Evolutionary conservation across 53 echinoderm and acorn worm genomes (phyloP).

Genomic region (Glandiceps talaboti): DNA sequence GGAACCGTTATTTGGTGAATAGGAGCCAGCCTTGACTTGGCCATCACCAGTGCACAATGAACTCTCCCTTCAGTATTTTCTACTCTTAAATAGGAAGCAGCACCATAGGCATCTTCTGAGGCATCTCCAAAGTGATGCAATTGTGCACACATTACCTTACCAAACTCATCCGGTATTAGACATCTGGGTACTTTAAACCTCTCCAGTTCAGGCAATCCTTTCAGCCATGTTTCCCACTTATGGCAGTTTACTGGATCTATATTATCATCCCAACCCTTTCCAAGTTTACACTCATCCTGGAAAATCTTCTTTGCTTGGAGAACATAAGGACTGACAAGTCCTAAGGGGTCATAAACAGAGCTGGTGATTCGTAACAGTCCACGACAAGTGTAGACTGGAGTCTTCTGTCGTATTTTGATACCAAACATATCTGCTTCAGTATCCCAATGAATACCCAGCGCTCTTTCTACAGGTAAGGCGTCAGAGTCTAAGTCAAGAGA

Average conservation of each 20-base stretch:
- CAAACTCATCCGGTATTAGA: too few relatives aligned
- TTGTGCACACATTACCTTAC: slow-evolving; percentile 14
- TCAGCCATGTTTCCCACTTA: slow-evolving; percentile 15
- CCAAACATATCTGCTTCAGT: slow-evolving; percentile 11
- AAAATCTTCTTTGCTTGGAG: slow-evolving; percentile 18
- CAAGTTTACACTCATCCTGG: slow-evolving; percentile 7
- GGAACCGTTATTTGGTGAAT: too few relatives aligned
- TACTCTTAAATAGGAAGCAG: slow-evolving; percentile 32
- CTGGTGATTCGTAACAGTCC: slow-evolving; percentile 35
- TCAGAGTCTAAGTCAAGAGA: too few relatives aligned
- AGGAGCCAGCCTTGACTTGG: too few relatives aligned
- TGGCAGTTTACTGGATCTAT: slow-evolving; percentile 8
- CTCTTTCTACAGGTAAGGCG: too few relatives aligned
- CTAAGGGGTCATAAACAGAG: slow-evolving; percentile 39
- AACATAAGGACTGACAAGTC: slow-evolving; percentile 13
- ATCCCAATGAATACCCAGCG: too few relatives aligned
- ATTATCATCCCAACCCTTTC: slow-evolving; percentile 7
- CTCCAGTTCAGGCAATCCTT: slow-evolving; percentile 8
- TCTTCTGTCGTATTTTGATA: slow-evolving; percentile 7
- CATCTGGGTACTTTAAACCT: slow-evolving; percentile 11
- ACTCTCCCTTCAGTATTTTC: too few relatives aligned
- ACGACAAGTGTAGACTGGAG: slow-evolving; percentile 31
- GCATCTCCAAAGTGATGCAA: slow-evolving; percentile 54
- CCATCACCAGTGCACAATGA: too few relatives aligned
- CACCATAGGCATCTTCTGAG: slow-evolving; percentile 35